Evolutionary conservation across 2,888 invertebrate species (phyloP).

Genomic region (Scaptomyza cyrtandrae): DNA sequence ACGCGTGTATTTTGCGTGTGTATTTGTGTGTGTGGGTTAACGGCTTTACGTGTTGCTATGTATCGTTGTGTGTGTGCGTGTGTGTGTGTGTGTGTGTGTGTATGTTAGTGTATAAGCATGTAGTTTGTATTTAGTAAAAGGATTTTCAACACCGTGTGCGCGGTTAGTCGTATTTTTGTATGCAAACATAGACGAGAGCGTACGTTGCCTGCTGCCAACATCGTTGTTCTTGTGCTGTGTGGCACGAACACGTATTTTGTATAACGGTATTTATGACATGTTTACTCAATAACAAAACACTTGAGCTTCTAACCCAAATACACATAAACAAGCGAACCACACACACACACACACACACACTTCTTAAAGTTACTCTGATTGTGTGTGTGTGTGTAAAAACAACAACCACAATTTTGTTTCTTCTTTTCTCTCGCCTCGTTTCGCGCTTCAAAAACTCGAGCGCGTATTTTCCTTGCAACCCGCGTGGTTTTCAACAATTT

Average conservation of each 20-base stretch:
- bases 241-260: conserved; percentile 70
- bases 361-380: neutral
- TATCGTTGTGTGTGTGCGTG: neutral
- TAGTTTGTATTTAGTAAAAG: conserved; percentile 73
- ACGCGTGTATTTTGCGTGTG: conserved; percentile 43
- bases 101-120: too few species aligned
- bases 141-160: conserved; percentile 57
- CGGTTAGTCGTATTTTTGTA: conserved; percentile 54
- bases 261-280: conserved; percentile 73
- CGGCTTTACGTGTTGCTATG: conserved; percentile 45
- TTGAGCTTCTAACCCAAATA: conserved; percentile 75
- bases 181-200: conserved; percentile 62
- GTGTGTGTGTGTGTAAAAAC: conserved; percentile 5
- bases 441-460: conserved; percentile 14
- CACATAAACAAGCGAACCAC: conserved; percentile 69
- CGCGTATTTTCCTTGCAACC: conserved; percentile 17
- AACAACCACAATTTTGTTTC: conserved; percentile 30
- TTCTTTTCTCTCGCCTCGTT: conserved; percentile 4
- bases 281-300: conserved; percentile 75
- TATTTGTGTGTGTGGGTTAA: conserved; percentile 28
- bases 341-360: conserved; percentile 19
- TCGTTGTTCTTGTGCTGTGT: conserved; percentile 4
- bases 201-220: neutral
- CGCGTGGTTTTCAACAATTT: conserved; percentile 33
- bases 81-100: conserved; percentile 10